phyloP scores from a whole-genome alignment of 2,888 invertebrate species.

The Caradrina clavipalpis region DNA sequence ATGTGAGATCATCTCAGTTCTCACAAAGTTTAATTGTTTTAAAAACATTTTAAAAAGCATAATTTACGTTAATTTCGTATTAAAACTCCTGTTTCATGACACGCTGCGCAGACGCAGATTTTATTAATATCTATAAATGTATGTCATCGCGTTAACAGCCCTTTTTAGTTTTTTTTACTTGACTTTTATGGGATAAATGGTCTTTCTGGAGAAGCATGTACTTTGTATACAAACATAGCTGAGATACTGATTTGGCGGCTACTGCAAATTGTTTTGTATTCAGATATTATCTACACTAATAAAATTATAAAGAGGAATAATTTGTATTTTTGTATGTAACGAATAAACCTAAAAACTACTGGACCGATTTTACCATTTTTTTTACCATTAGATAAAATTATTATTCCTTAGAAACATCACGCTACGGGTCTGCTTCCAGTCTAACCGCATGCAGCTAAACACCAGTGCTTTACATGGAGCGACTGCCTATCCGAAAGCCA shows the following conservation, averaged over 20 bases:
- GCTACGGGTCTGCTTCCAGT: too few relatives aligned
- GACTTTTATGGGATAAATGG: constrained; percentile 23
- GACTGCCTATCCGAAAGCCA: too few relatives aligned
- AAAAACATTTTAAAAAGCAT: constrained; percentile 33
- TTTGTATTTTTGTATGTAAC: too few relatives aligned
- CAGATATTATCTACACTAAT: background rate
- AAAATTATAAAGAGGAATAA: too few relatives aligned
- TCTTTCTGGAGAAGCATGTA: constrained; percentile 15
- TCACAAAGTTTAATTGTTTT: constrained; percentile 34
- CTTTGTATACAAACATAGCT: background rate
- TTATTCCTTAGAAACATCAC: too few relatives aligned
- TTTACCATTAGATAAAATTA: too few relatives aligned
- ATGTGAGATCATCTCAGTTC: constrained; percentile 10
- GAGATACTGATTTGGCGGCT: background rate
- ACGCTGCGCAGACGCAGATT: constrained; percentile 14
- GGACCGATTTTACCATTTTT: too few relatives aligned
- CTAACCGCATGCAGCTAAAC: too few relatives aligned
- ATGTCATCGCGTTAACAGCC: constrained; percentile 13
- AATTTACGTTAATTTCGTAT: constrained; percentile 41
- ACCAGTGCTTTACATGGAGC: too few relatives aligned
- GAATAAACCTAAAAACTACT: too few relatives aligned
- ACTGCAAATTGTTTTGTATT: background rate
- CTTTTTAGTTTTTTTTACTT: constrained; percentile 17
- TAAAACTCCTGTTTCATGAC: constrained; percentile 18
- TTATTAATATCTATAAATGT: constrained; percentile 26